Evolutionary conservation across 2,797 vertebrate genomes (phyloP).

Genomic region (Rhinichthys osculus): DNA sequence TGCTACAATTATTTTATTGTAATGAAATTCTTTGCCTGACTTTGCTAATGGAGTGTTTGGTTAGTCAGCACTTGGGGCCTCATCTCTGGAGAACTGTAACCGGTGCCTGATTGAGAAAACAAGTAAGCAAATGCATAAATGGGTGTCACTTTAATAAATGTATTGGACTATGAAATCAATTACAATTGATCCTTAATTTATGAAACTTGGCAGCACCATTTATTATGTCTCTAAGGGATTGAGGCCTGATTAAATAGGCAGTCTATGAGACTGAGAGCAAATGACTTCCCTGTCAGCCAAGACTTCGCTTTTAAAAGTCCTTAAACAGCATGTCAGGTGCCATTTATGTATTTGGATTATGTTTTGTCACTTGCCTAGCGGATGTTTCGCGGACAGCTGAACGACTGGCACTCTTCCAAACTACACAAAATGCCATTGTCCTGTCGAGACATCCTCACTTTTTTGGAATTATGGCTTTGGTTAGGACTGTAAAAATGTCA

Average conservation of each 20-base stretch:
- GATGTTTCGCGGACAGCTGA: conserved; percentile 48
- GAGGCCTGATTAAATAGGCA: conserved; percentile 77
- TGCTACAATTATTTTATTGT: conserved; percentile 67
- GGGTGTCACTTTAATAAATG: conserved; percentile 84
- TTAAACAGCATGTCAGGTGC: conserved; percentile 72
- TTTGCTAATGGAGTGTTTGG: conserved; percentile 66
- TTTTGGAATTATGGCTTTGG: conserved; percentile 1
- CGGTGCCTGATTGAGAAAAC: conserved; percentile 67
- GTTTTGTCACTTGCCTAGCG: conserved; percentile 66
- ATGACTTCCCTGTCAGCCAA: conserved; percentile 73
- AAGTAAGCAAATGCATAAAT: conserved; percentile 78
- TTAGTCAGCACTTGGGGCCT: conserved; percentile 50
- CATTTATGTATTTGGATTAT: conserved; percentile 66
- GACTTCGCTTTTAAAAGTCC: conserved; percentile 67
- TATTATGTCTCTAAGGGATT: conserved; percentile 79
- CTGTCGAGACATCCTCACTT: conserved; percentile 10
- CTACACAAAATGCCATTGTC: neutral
- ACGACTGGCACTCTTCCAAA: conserved; percentile 46
- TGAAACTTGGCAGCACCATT: conserved; percentile 82
- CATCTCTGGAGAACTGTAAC: conserved; percentile 51
- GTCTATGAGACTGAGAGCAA: conserved; percentile 58
- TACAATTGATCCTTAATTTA: conserved; percentile 82
- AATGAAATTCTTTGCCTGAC: conserved; percentile 65
- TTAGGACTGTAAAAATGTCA: neutral
- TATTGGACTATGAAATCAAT: conserved; percentile 83